Evolutionary conservation across 2,888 invertebrate genomes (phyloP).

Genomic region (Rotaria macrura): DNA sequence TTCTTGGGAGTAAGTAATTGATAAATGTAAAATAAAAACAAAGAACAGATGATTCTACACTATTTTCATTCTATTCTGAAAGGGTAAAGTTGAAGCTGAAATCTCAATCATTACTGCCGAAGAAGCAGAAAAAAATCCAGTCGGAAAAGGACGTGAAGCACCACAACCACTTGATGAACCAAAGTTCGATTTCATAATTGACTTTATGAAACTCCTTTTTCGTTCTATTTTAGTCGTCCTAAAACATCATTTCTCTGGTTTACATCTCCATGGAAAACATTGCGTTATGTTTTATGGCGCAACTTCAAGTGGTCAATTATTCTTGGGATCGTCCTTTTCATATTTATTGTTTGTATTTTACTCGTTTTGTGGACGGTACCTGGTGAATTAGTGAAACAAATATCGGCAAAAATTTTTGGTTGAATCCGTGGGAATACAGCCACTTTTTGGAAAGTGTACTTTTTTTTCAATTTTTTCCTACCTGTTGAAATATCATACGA

Average conservation of each 20-base stretch:
- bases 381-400: neutral
- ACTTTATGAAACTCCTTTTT: neutral
- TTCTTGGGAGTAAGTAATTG: neutral
- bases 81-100: constrained; percentile 29
- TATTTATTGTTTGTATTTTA: neutral
- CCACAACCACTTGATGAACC: constrained; percentile 25
- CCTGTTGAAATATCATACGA: too few relatives aligned
- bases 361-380: neutral
- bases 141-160: constrained; percentile 23
- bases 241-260: constrained; percentile 33
- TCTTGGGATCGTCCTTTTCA: neutral
- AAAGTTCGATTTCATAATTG: neutral
- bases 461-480: too few relatives aligned
- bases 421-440: too few relatives aligned
- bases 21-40: neutral
- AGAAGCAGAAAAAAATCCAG: constrained; percentile 24
- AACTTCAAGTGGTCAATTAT: constrained; percentile 25
- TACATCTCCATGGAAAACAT: constrained; percentile 24
- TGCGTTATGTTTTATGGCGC: constrained; percentile 27
- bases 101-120: constrained; percentile 21
- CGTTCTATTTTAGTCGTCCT: constrained; percentile 7
- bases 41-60: too few relatives aligned
- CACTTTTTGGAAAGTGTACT: too few relatives aligned
- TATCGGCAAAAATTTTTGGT: neutral
- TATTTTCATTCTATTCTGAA: neutral